Conservation (phyloP, 2,888 invertebrate genomes). For the Agrotis ipsilon region DNA sequence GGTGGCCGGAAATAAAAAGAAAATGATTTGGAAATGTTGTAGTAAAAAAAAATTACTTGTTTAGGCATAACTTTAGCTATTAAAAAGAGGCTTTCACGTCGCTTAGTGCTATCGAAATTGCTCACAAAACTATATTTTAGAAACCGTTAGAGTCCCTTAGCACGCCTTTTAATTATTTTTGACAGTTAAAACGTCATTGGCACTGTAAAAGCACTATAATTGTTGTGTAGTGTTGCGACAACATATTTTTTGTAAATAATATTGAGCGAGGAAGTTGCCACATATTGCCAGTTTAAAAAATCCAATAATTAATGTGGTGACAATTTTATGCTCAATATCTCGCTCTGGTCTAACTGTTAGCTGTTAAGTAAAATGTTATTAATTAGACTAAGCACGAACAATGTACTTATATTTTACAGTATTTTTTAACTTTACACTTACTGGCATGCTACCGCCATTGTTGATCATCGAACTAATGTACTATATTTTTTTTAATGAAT, state of each 20-base stretch:
- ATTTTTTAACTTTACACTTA: conserved; percentile 22
- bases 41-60: no score
- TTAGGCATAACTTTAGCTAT: no score
- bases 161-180: conserved; percentile 26
- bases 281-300: not conserved
- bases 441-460: conserved; percentile 37
- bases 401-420: conserved; percentile 54
- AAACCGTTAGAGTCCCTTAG: conserved; percentile 4
- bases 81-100: not conserved
- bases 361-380: conserved; percentile 41
- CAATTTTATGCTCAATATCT: conserved; percentile 39
- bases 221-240: conserved; percentile 28
- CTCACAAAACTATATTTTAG: conserved; percentile 5
- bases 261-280: conserved; percentile 27
- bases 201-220: conserved; percentile 43
- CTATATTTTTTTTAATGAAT: conserved; percentile 9
- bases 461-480: conserved; percentile 43
- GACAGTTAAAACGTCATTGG: conserved; percentile 41
- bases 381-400: conserved; percentile 46
- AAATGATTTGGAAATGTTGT: no score
- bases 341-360: conserved; percentile 49
- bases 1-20: no score
- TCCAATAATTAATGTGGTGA: conserved; percentile 9
- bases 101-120: conserved; percentile 10
- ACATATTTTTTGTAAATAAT: conserved; percentile 35